Conservation (phyloP, 2,888 invertebrate genomes). For the Steromphala cineraria region DNA sequence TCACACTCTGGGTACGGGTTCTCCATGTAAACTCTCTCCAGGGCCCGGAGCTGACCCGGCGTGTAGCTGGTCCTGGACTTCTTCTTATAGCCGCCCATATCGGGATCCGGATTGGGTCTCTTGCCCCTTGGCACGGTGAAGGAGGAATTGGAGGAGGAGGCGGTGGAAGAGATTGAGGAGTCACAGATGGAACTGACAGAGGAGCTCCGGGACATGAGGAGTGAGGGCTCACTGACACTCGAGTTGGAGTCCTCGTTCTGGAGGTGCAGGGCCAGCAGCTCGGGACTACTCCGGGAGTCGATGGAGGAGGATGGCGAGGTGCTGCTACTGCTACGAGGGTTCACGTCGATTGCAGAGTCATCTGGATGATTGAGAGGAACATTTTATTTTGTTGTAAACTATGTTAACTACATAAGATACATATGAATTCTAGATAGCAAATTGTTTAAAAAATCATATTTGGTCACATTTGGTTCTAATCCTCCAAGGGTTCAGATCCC, state of each 20-base stretch:
- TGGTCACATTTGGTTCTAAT: no score
- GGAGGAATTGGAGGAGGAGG: constrained; percentile 30
- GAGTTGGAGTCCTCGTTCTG: background rate
- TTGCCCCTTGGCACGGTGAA: constrained; percentile 28
- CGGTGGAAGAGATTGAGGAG: constrained; percentile 35
- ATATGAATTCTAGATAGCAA: no score
- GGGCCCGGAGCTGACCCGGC: constrained; percentile 48
- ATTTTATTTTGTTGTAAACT: no score
- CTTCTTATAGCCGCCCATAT: constrained; percentile 41
- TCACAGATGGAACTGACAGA: constrained; percentile 24
- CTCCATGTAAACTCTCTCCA: constrained; percentile 55
- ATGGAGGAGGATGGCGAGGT: constrained; percentile 23
- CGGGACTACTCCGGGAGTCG: background rate
- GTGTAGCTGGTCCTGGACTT: constrained; percentile 56
- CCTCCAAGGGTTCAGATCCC: no score
- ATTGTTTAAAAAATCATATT: no score
- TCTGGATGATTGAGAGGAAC: background rate
- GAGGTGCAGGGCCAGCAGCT: background rate
- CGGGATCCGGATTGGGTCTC: constrained; percentile 23
- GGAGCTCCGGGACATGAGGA: background rate
- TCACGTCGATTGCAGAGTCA: constrained; percentile 34
- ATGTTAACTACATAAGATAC: no score
- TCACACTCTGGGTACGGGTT: constrained; percentile 57
- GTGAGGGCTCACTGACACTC: background rate
- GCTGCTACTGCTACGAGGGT: background rate